phyloP scores from a whole-genome alignment of 2,888 invertebrate genomes.

The Polyommatus iphigenia region DNA sequence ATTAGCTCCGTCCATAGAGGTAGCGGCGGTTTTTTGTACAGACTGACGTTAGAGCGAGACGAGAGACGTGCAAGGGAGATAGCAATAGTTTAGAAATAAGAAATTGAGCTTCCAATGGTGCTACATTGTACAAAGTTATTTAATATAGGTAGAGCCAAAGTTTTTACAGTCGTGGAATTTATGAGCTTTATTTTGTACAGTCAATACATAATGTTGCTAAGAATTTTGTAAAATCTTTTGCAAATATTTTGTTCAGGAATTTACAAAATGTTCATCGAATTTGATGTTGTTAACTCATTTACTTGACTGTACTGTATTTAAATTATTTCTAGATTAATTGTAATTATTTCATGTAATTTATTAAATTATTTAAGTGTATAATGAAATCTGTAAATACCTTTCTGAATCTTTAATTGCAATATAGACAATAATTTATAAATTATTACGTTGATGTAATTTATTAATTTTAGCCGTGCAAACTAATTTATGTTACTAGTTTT shows the following conservation, averaged over 20 bases:
- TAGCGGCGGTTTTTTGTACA: not conserved
- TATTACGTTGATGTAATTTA: not conserved
- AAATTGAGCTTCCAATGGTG: slow-evolving; percentile 14
- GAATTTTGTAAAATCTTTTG: not conserved
- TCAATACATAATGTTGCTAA: not conserved
- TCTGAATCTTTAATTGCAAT: not conserved
- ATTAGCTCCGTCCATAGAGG: slow-evolving; percentile 18
- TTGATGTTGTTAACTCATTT: not conserved
- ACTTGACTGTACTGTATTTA: not conserved
- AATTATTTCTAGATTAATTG: not conserved
- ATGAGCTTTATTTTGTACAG: not conserved
- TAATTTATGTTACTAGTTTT: slow-evolving; percentile 4
- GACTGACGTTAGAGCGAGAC: slow-evolving; percentile 13
- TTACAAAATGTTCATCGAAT: not conserved
- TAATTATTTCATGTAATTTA: not conserved
- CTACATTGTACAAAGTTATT: slow-evolving; percentile 17
- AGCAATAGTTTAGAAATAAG: slow-evolving; percentile 14
- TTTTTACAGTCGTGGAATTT: not conserved
- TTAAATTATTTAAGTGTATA: not conserved
- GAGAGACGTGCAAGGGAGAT: not conserved
- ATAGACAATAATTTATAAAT: not conserved
- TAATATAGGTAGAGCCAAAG: not conserved
- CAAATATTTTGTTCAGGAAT: not conserved
- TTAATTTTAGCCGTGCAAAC: not conserved
- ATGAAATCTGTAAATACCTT: slow-evolving; percentile 1